Base-by-base conservation (phyloP, 2,888 invertebrate genomes). In the Amiota minor region DNA sequence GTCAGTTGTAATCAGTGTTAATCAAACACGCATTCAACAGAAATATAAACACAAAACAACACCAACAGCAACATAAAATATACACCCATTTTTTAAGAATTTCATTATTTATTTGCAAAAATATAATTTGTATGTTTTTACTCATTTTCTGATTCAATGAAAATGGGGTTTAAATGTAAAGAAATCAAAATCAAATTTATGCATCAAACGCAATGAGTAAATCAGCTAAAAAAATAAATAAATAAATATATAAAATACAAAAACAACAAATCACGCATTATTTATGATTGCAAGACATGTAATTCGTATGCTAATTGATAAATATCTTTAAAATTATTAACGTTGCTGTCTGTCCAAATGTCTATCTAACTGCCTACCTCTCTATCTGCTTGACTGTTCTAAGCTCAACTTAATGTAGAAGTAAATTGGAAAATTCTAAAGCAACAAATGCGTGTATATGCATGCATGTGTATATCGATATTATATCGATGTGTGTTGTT, bases 221-320 rank as follows among this genome's bases (percentile, higher is more conserved):
- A 50, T 35, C 1, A 49, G 3, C 23, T 9, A 35, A 49, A 35
- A 56, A 49, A 61, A 59, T 16, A 50, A 62, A 49, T 53, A 79
- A 83, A 77, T 77, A 81, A 82, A 82, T 78, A 75, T 81, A 78
- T 81, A 77, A 16, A 76, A 74, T 72, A 74, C 72, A 71, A 71
- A 67, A 61, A 55, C 56, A 64, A 55, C 14, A 56, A 47, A 69
- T 78, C 82, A 86, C 87, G 86, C 87, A 86, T 87, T 86, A 86
- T 86, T 86, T 86, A 86, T 86, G 85, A 86, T 83, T 86, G 81
- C 83, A 86, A 82, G 81, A 78, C 86, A 86, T 87, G 86, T 86
- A 86, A 86, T 84, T 84, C 84, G 84, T 84, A 84, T 84, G 84
- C 84, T 85, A 84, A 84, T 83, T 85, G 84, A 84, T 84, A 85